Conservation (phyloP, 1,140 invertebrate species). For the Eulimnadia texana region DNA sequence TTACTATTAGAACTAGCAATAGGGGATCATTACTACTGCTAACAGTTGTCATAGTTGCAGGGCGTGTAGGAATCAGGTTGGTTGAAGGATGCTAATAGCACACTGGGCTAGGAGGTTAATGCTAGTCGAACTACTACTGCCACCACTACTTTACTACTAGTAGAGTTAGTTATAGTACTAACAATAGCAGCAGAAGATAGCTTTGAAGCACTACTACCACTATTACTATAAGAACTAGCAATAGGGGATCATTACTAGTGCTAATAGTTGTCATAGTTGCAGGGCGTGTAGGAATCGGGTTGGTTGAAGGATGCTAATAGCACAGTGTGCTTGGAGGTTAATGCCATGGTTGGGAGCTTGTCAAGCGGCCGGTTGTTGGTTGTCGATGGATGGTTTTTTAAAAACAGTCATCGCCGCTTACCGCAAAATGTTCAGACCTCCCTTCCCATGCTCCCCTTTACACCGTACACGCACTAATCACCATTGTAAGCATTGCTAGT, state of each 20-base stretch:
- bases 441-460: neutral
- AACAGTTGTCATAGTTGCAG: neutral
- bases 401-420: neutral
- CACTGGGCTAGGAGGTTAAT: neutral
- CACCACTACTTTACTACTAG: too few relatives aligned
- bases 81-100: neutral
- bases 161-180: too few relatives aligned
- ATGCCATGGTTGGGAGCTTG: neutral
- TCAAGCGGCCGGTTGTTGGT: neutral
- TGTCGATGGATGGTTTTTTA: neutral
- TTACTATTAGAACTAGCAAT: neutral
- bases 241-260: neutral
- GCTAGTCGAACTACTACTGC: too few relatives aligned
- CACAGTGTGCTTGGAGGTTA: neutral
- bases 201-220: too few relatives aligned
- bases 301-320: neutral
- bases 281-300: neutral
- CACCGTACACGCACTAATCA: neutral
- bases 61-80: neutral
- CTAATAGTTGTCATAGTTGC: neutral
- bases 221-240: neutral
- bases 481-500: neutral
- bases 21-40: neutral
- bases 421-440: too few relatives aligned
- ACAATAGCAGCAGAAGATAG: too few relatives aligned